Percentiles rank a stretch among this genome's conserved stretches.
These are phyloP conservation scores for Tuta absoluta DNA, from an alignment of 2,888 invertebrate species.

Conservation along the genomic window DNA sequence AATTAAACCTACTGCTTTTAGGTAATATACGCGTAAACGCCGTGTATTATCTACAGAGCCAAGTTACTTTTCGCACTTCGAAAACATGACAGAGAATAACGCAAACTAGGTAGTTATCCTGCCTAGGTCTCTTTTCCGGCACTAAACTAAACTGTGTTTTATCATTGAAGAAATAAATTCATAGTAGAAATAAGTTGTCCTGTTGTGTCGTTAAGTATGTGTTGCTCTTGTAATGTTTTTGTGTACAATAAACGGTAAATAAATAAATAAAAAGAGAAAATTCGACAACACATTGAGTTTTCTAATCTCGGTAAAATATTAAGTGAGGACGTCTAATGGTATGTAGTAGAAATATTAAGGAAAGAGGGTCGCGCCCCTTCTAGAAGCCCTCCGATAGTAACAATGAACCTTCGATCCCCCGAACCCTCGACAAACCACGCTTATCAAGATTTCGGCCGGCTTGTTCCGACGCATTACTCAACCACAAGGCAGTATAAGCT, in stretches of 20 bases:
- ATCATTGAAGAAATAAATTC: no score
- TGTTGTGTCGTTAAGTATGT: no score
- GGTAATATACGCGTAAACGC: constrained; percentile 2
- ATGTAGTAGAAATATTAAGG: constrained; percentile 6
- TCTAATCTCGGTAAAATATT: constrained; percentile 23
- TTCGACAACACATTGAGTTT: constrained; percentile 1
- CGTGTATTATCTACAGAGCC: background rate
- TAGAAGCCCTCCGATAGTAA: background rate
- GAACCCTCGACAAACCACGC: constrained; percentile 6
- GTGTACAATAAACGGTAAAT: no score
- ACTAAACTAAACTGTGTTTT: constrained; percentile 1
- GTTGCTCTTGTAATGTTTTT: no score
- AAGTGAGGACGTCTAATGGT: constrained; percentile 21
- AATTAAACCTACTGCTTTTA: background rate
- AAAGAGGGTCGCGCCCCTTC: constrained; percentile 18
- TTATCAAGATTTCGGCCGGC: constrained; percentile 1
- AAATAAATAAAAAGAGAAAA: no score
- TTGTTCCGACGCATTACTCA: constrained; percentile 7
- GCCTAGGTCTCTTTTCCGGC: background rate
- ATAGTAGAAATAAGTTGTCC: no score
- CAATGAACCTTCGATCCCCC: background rate
- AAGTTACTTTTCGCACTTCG: background rate
- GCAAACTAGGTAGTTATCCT: constrained; percentile 4
- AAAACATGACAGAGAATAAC: background rate
- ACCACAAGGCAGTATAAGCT: background rate